Base-by-base conservation (phyloP, 30 jellyfish, hydroid and myxozoan genomes). In the Cassiopea xamachana region DNA sequence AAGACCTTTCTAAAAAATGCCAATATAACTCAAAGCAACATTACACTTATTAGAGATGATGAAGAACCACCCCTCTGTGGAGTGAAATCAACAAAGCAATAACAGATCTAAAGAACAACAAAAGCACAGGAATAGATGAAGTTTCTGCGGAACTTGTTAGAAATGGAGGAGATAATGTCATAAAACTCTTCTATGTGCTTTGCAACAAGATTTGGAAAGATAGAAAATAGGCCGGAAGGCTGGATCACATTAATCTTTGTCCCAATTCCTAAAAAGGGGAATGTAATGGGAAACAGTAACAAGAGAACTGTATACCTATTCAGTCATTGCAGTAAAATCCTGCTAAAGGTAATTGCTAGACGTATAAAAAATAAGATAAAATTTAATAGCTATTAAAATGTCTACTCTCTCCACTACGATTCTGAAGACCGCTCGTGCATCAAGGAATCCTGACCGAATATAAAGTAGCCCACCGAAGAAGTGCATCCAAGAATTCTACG, bases 181-280 rank as follows among this genome's bases (percentile, higher is more conserved):
- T 44, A 5, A 1, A 27, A 16, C 58, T 78, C 27, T 18, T 62
- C 59, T 90, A 80, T 85, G 1, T 68, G 55, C 91, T 88, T 16
- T 69, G 86, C 87, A 19, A 2, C 16, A 64, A 78, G 74, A 88
- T 88, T 2, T 87, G 95, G 95, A 18, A 45, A 17, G 46, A 78
- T 7, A 0, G 27, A 49, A 47, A 79, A 51, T 75, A 75, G 86
- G 91, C 96, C 96, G 1, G 87, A 1, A 18, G 91, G 79, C 59
- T 88, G 91, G 96, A 50, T 61, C 6, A 88, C 39, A 50, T 79
- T 87, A 6, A 0, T 88, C 18, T 78, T 88, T 60, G 96, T 88
- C 8, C 84, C 90, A 4, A 76, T 76, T 7, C 84, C 94, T 2
- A 87, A 76, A 50, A 87, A 86, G 62, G 81, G 94, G 94, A 10